Evolutionary conservation across 2,888 invertebrate species (phyloP).

Genomic region (Osedax fenrisi): DNA sequence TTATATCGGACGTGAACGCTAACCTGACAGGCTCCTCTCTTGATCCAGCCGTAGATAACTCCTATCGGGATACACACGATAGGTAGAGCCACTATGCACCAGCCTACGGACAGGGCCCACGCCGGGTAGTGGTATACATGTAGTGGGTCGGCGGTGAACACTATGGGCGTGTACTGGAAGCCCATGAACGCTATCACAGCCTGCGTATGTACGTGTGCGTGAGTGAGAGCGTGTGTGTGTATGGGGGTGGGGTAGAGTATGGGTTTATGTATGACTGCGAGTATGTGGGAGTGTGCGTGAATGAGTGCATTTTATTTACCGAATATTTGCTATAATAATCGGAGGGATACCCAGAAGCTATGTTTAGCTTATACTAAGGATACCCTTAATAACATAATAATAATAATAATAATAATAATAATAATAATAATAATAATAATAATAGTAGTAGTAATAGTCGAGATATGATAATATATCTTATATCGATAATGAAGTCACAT

Average conservation of each 20-base stretch:
- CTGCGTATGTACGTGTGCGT: conserved; percentile 17
- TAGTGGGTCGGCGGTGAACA: conserved; percentile 32
- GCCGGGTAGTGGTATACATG: conserved; percentile 36
- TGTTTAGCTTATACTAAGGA: too few relatives aligned
- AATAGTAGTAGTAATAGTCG: too few relatives aligned
- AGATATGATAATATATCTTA: too few relatives aligned
- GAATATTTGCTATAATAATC: too few relatives aligned
- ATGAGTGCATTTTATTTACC: too few relatives aligned
- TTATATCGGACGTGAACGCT: not conserved
- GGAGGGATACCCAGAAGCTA: too few relatives aligned
- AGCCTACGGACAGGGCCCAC: conserved; percentile 33
- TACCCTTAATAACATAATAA: too few relatives aligned
- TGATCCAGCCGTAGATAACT: not conserved
- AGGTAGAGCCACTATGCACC: conserved; percentile 30
- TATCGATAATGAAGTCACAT: too few relatives aligned
- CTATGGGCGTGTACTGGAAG: conserved; percentile 40
- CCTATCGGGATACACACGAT: conserved; percentile 33
- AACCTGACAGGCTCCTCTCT: not conserved
- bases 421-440: too few relatives aligned
- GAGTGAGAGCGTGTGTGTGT: too few relatives aligned
- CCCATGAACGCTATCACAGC: conserved; percentile 27
- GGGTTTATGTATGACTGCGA: conserved; percentile 28
- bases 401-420: too few relatives aligned
- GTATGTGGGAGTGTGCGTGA: conserved; percentile 27
- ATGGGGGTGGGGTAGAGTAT: conserved; percentile 16